A percentile compares a stretch with the other conserved stretches of the same genome.
Evolutionary conservation across 2,797 vertebrate species (phyloP).

Genomic region (Catamblyrhynchus diadema): DNA sequence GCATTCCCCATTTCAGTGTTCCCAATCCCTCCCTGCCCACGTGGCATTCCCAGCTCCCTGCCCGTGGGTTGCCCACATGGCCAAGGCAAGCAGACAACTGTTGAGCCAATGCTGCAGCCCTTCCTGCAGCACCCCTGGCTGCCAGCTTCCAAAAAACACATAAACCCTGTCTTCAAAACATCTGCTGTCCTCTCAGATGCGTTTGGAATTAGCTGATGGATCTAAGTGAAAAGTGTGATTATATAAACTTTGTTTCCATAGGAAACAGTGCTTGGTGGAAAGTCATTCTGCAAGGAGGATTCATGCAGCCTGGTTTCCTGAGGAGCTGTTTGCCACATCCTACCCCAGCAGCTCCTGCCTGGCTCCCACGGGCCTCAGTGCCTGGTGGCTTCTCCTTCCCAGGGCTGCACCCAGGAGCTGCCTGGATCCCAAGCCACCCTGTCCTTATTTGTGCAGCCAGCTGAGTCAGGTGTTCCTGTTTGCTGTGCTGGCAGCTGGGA

Average conservation of each 20-base stretch:
- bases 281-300: background rate
- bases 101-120: background rate
- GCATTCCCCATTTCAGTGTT: accelerated
- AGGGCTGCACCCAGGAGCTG: background rate
- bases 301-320: background rate
- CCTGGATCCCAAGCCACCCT: background rate
- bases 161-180: background rate
- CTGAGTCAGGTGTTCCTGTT: background rate
- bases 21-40: background rate
- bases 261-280: background rate
- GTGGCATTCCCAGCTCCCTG: background rate
- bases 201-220: background rate
- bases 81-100: background rate
- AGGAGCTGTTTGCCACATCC: background rate
- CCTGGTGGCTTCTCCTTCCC: background rate
- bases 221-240: background rate
- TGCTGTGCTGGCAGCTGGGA: background rate
- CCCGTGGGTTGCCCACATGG: background rate
- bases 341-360: background rate
- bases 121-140: background rate
- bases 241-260: slow-evolving; percentile 36
- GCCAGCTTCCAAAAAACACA: background rate
- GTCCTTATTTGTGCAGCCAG: background rate
- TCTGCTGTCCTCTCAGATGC: background rate
- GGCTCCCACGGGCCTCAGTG: accelerated